A percentile compares a stretch with the other conserved stretches of the same genome.
Evolutionary conservation across 2,797 vertebrate species (phyloP).

Genomic region (Linurgus olivaceus): DNA sequence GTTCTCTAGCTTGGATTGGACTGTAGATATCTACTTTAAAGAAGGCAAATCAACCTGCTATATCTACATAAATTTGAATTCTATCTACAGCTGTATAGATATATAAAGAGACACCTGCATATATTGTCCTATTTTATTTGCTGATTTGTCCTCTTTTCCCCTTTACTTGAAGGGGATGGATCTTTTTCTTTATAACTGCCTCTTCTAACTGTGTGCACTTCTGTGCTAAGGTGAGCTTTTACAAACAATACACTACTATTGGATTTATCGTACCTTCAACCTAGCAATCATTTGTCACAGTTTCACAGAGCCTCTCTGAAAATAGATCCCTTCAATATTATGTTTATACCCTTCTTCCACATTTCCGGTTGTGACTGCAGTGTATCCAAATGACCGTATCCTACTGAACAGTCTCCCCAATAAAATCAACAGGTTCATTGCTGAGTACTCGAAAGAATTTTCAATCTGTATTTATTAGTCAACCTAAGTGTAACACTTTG

Average conservation of each 20-base stretch:
- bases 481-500: neutral
- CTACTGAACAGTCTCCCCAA: neutral
- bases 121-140: neutral
- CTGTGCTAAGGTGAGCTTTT: neutral
- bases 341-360: neutral
- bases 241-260: neutral
- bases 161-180: neutral
- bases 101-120: neutral
- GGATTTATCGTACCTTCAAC: neutral
- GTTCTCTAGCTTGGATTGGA: neutral
- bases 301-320: neutral
- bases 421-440: neutral
- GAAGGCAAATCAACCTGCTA: neutral
- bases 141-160: neutral
- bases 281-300: neutral
- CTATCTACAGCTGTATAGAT: neutral
- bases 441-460: neutral
- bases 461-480: neutral
- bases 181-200: neutral
- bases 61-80: neutral
- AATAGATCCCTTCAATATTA: neutral
- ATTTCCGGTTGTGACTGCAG: neutral
- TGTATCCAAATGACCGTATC: neutral
- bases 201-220: neutral
- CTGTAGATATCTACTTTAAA: neutral